Percentiles rank a stretch among this genome's conserved stretches.
Evolutionary conservation across 2,113 vertebrate genomes (phyloP).

Genomic region (Oreochromis tanganicae): DNA sequence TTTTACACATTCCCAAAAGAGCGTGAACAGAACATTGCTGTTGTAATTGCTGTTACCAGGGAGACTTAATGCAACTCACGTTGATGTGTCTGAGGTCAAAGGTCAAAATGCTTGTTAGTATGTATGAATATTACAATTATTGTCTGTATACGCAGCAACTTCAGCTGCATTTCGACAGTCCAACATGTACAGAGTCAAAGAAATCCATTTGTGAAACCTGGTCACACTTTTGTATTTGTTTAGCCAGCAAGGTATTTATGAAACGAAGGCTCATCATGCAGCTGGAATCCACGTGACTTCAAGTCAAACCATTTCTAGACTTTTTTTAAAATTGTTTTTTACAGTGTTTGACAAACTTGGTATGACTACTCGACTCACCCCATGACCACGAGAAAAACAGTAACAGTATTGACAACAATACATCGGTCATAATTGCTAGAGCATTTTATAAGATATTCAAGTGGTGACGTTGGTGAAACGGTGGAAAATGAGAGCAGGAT

Average conservation of each 20-base stretch:
- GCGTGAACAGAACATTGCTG: neutral
- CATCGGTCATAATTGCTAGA: constrained; percentile 32
- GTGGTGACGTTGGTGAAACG: neutral
- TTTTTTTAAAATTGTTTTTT: fast-evolving
- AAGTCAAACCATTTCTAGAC: constrained; percentile 21
- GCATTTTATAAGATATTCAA: constrained; percentile 14
- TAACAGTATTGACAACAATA: constrained; percentile 50
- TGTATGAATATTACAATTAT: neutral
- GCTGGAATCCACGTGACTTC: constrained; percentile 34
- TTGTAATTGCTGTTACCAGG: neutral
- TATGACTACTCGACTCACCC: constrained; percentile 2
- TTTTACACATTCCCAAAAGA: neutral
- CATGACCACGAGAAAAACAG: constrained; percentile 48
- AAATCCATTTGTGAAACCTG: neutral
- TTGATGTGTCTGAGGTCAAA: neutral
- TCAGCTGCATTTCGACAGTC: neutral
- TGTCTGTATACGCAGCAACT: neutral
- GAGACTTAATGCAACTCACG: neutral
- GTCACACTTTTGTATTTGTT: neutral
- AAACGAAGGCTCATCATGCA: neutral
- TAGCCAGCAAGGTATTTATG: neutral
- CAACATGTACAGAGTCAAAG: neutral
- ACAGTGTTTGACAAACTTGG: constrained; percentile 25
- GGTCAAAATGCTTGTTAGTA: neutral
- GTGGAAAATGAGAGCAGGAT: neutral